Conservation (phyloP, 2,797 vertebrate species). For the Cuniculus paca region DNA sequence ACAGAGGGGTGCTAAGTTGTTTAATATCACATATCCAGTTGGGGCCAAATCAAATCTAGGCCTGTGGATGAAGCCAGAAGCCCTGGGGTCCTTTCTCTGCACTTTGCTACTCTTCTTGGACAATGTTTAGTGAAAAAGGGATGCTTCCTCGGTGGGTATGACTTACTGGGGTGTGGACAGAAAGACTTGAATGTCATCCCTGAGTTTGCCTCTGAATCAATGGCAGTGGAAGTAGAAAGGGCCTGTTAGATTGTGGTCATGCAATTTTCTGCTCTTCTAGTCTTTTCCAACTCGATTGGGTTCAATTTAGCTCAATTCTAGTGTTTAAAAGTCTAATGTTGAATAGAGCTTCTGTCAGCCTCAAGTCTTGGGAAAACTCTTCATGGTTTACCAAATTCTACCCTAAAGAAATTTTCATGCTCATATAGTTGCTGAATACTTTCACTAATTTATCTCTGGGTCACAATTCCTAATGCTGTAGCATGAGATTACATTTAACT, state of each 20-base stretch:
- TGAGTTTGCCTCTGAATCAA: neutral
- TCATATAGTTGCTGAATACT: neutral
- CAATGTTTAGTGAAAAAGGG: neutral
- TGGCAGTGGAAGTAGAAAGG: neutral
- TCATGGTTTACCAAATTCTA: constrained; percentile 40
- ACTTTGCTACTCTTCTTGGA: constrained; percentile 1
- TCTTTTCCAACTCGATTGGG: neutral
- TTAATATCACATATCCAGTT: neutral
- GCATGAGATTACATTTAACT: constrained; percentile 1
- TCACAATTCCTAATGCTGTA: constrained; percentile 16
- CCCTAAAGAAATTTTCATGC: neutral
- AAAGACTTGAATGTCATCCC: neutral
- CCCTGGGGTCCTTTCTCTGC: neutral
- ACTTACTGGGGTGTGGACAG: neutral
- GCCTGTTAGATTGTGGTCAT: neutral
- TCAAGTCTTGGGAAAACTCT: constrained; percentile 40
- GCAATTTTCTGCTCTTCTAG: constrained; percentile 29
- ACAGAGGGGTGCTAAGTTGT: neutral
- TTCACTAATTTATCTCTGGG: constrained; percentile 19
- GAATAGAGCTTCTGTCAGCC: constrained; percentile 25
- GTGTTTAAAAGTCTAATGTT: constrained; percentile 34
- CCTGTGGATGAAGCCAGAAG: neutral
- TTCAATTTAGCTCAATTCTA: constrained; percentile 47
- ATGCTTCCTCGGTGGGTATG: neutral
- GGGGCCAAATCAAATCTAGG: constrained; percentile 2